phyloP scores from a whole-genome alignment of 2,888 invertebrate species.

The Meta bourneti region DNA sequence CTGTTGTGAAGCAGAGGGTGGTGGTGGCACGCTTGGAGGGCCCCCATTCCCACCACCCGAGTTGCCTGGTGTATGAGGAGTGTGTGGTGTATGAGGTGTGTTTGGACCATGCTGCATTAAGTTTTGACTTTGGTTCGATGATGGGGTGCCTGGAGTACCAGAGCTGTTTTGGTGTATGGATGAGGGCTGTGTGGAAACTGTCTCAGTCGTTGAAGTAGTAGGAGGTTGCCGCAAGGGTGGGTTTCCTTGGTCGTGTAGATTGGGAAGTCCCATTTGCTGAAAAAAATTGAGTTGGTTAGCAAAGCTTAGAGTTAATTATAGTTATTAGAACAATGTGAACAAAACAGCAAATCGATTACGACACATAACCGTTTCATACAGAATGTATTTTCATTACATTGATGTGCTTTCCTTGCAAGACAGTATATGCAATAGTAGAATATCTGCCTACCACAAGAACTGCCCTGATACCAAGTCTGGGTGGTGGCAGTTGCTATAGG shows the following conservation, averaged over 20 bases:
- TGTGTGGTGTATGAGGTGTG: conserved; percentile 90
- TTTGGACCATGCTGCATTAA: conserved; percentile 89
- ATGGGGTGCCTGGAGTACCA: conserved; percentile 71
- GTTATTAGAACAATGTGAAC: neutral
- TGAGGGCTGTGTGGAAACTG: conserved; percentile 48
- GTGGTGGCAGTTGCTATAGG: too few species aligned
- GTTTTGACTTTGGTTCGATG: conserved; percentile 72
- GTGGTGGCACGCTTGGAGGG: conserved; percentile 89
- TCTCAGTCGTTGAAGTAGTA: conserved; percentile 59
- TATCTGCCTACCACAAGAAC: too few species aligned
- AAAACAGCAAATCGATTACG: too few species aligned
- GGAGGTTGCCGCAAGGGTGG: conserved; percentile 68
- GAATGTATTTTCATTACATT: too few species aligned
- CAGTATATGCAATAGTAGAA: too few species aligned
- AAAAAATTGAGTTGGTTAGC: neutral
- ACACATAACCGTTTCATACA: too few species aligned
- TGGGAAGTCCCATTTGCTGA: conserved; percentile 77
- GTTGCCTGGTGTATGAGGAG: conserved; percentile 87
- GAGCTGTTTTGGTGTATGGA: conserved; percentile 73
- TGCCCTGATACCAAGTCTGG: too few species aligned
- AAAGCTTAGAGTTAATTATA: neutral
- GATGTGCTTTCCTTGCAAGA: too few species aligned
- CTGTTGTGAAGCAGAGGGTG: conserved; percentile 78
- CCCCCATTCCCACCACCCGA: conserved; percentile 81
- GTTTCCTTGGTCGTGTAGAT: conserved; percentile 76